Percentiles rank a stretch among this genome's conserved stretches.
Conservation (phyloP, 2,888 invertebrate species). For the Bellardia bayeri region DNA sequence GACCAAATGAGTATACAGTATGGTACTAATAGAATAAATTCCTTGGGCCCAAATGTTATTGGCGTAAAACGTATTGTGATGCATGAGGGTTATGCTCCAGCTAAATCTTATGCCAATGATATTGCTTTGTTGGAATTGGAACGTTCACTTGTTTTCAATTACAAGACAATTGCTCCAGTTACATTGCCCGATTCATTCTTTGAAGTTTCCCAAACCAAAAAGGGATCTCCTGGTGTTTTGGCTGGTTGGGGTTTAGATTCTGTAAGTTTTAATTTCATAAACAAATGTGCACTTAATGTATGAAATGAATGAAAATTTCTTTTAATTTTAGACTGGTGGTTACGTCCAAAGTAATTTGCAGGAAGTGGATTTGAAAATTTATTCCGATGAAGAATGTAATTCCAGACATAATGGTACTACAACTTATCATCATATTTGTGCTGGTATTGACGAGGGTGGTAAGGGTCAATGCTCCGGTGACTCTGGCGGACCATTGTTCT, state of each 20-base stretch:
- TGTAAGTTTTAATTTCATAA: conserved; percentile 72
- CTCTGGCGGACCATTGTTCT: conserved; percentile 82
- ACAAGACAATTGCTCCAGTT: conserved; percentile 78
- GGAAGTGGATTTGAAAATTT: conserved; percentile 82
- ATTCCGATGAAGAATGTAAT: conserved; percentile 82
- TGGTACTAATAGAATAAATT: neutral
- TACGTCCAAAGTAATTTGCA: conserved; percentile 80
- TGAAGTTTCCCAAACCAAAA: conserved; percentile 76
- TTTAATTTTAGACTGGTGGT: conserved; percentile 80
- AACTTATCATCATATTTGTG: conserved; percentile 83
- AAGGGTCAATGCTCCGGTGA: conserved; percentile 83
- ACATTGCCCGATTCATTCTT: conserved; percentile 77
- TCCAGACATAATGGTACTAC: conserved; percentile 78
- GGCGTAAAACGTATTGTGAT: neutral
- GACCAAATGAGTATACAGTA: conserved; percentile 44
- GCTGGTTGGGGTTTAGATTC: conserved; percentile 82
- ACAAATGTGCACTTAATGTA: too few relatives aligned
- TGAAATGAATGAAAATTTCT: neutral
- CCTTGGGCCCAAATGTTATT: neutral
- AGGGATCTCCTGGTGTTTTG: conserved; percentile 77
- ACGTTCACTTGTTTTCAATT: conserved; percentile 77
- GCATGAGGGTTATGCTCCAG: conserved; percentile 17
- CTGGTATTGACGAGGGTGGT: conserved; percentile 80
- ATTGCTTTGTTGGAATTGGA: conserved; percentile 82
- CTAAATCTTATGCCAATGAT: conserved; percentile 81